Conservation (phyloP, 2,888 invertebrate species). For the Caenorhabditis panamensis region DNA sequence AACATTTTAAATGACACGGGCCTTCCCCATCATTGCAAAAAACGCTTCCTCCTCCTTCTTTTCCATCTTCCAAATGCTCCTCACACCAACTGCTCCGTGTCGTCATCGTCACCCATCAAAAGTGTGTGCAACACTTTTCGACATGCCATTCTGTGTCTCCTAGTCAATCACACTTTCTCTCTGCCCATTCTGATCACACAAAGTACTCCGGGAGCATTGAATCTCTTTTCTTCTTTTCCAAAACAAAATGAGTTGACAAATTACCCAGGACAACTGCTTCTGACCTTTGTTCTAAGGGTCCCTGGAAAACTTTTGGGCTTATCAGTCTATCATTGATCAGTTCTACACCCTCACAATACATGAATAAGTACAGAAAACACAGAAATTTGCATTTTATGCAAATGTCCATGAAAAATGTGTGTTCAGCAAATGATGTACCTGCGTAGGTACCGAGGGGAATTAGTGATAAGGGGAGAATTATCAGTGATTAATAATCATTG, state of each 20-base stretch:
- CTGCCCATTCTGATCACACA: neutral
- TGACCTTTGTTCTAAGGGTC: neutral
- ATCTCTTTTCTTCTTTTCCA: neutral
- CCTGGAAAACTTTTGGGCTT: no score
- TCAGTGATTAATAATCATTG: no score
- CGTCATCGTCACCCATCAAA: conserved; percentile 2
- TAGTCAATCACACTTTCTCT: neutral
- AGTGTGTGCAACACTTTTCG: conserved; percentile 4
- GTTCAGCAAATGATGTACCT: no score
- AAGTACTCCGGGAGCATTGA: neutral
- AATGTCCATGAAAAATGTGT: no score
- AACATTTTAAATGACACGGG: no score
- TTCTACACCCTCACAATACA: no score
- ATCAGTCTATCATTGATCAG: no score
- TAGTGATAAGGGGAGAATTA: no score
- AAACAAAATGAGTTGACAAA: neutral
- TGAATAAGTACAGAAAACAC: no score
- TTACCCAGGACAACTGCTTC: neutral
- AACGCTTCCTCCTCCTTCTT: neutral
- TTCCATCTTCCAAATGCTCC: neutral
- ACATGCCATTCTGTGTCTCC: neutral
- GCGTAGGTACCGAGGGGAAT: no score
- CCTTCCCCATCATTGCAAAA: no score
- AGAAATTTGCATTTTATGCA: no score
- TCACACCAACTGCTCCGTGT: neutral